Percentiles rank a stretch among this genome's conserved stretches.
Evolutionary conservation across 1,140 invertebrate species (phyloP).

Genomic region (Diuraphis noxia): DNA sequence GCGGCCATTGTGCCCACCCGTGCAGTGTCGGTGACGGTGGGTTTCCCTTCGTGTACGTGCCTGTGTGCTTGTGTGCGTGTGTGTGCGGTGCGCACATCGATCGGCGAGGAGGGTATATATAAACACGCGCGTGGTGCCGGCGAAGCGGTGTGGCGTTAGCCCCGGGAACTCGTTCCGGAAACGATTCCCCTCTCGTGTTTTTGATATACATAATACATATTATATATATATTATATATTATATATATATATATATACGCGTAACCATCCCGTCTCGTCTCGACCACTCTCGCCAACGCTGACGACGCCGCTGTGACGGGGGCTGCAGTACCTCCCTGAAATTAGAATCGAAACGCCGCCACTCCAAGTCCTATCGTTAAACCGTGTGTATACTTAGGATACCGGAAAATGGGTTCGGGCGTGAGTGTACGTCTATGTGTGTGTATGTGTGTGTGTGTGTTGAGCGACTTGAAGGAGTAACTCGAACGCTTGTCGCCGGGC

Average conservation of each 20-base stretch:
- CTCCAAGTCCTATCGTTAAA: background rate
- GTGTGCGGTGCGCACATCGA: slow-evolving; percentile 10
- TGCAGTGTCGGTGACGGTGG: background rate
- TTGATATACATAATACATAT: slow-evolving; percentile 10
- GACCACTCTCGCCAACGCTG: background rate
- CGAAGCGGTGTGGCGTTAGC: slow-evolving; percentile 12
- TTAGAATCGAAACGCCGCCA: background rate
- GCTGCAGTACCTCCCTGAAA: background rate
- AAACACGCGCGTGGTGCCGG: background rate
- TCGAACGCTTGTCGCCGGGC: background rate
- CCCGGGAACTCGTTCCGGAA: slow-evolving; percentile 36
- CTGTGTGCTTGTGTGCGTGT: background rate
- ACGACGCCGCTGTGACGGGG: background rate
- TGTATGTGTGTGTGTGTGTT: background rate
- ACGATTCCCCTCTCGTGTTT: slow-evolving; percentile 32
- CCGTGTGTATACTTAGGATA: background rate
- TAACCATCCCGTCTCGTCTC: background rate
- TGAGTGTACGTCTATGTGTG: background rate
- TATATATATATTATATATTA: background rate
- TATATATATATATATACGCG: background rate
- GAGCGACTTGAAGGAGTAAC: background rate
- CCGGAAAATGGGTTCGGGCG: background rate
- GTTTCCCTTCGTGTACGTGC: background rate
- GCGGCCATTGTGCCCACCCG: background rate
- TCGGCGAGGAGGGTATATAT: slow-evolving; percentile 15